Percentiles rank a stretch among this genome's conserved stretches.
Conservation (phyloP, 2,888 invertebrate genomes). For the Tanytarsus gracilentus region DNA sequence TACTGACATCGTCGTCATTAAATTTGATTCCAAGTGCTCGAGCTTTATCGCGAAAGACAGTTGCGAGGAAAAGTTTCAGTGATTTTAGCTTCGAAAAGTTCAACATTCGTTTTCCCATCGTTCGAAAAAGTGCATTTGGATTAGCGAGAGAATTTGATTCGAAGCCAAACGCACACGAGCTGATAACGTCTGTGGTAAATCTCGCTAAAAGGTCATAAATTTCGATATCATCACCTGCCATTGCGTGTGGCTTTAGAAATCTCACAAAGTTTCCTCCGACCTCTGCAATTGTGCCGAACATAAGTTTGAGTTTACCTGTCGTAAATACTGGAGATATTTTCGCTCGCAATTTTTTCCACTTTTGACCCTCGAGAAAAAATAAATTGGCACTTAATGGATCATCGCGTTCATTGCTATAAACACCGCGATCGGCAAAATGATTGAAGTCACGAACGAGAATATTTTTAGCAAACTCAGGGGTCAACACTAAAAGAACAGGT, state of each 20-base stretch:
- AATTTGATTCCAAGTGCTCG: not conserved
- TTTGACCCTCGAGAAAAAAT: slow-evolving; percentile 15
- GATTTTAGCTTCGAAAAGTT: slow-evolving; percentile 9
- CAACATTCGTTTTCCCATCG: not conserved
- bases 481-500: slow-evolving; percentile 2
- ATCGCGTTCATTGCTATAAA: slow-evolving; percentile 13
- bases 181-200: slow-evolving; percentile 18
- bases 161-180: slow-evolving; percentile 4
- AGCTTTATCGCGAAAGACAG: slow-evolving; percentile 4
- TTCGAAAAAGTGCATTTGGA: slow-evolving; percentile 1
- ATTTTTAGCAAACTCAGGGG: slow-evolving; percentile 1
- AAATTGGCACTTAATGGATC: slow-evolving; percentile 7
- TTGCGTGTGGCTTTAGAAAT: not conserved
- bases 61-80: slow-evolving; percentile 4
- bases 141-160: slow-evolving; percentile 9
- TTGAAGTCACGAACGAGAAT: slow-evolving; percentile 18
- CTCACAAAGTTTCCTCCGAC: not conserved
- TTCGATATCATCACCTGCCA: not conserved
- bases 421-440: slow-evolving; percentile 17
- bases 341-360: slow-evolving; percentile 17
- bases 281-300: slow-evolving; percentile 7
- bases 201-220: slow-evolving; percentile 12
- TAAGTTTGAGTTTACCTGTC: slow-evolving; percentile 22
- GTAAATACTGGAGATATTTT: slow-evolving; percentile 21
- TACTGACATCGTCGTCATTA: slow-evolving; percentile 27